Evolutionary conservation across 92 coral and sea anemone genomes (phyloP), one percentile per base, ranked within the genome.

Genomic region (Pocillopora meandrina): DNA sequence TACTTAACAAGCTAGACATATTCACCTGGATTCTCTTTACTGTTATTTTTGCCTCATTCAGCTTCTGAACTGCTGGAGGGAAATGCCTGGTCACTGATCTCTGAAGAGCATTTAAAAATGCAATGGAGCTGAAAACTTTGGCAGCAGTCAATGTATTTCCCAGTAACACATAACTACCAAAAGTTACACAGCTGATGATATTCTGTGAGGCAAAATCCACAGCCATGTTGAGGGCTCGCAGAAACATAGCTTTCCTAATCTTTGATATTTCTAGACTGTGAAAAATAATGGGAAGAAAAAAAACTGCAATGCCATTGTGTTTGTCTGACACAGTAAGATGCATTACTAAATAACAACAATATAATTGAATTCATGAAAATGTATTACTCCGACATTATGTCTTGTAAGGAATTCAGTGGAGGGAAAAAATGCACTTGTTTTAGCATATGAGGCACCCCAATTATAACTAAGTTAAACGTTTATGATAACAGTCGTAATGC

Each of bases 91-190:
- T 85, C 89, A 95, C 90, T 14, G 89, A 72, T 13, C 91, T 61
- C 75, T 86, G 90, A 55, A 94, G 74, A 13, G 86, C 83, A 69
- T 85, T 74, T 66, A 96, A 69, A 34, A 96, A 77, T 10, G 95
- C 94, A 34, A 96, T 70, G 19, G 97, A 93, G 49, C 93, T 90
- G 81, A 96, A 96, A 61, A 96, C 95, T n/a, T 82, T 84, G 10
- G 93, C 95, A 19, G 94, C 93, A 16, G 87, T 87, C 0, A 95
- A 83, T 5, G 92, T 74, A 87, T 96, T 94, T 4, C 98, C 98
- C 59, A 84, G n/a, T 65, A 92, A 20, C 13, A 89, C 95, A 78
- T 87, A 96, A 0, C 95, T 86, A 75, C 87, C 86, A 72, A 96
- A 94, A 90, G 86, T 92, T 56, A 89, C 72, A 76, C 93, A 89